Conservation (phyloP, 1,140 invertebrate genomes). For the Eurosta solidaginis region DNA sequence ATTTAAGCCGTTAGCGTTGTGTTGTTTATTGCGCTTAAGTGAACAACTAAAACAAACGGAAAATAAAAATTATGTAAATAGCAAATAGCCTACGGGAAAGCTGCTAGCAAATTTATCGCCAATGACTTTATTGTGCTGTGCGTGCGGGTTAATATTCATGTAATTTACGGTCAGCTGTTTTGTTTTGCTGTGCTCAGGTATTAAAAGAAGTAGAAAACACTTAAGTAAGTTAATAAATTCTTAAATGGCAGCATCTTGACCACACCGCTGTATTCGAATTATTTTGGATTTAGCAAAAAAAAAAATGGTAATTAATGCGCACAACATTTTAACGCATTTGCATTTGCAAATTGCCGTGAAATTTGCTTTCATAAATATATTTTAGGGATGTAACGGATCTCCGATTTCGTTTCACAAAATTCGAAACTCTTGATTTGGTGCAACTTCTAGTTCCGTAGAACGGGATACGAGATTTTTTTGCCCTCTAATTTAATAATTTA, state of each 20-base stretch:
- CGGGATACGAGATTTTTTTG: no score
- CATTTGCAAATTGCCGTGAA: conserved; percentile 7
- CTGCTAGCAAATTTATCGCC: neutral
- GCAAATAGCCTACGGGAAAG: neutral
- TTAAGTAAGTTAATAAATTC: conserved; percentile 23
- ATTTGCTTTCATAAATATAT: neutral
- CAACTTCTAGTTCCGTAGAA: no score
- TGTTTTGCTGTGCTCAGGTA: neutral
- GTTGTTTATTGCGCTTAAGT: neutral
- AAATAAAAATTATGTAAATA: neutral
- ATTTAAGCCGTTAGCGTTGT: neutral
- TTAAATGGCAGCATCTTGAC: neutral
- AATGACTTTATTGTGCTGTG: conserved; percentile 3
- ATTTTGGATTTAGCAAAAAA: neutral
- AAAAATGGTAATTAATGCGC: neutral
- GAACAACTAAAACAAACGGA: neutral
- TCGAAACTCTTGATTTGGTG: no score
- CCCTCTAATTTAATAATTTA: no score
- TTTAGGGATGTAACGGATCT: no score
- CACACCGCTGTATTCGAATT: neutral
- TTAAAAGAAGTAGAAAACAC: neutral
- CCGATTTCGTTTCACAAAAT: no score
- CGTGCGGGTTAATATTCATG: neutral
- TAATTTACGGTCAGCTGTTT: neutral
- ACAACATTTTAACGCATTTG: neutral